A percentile compares a stretch with the other conserved stretches of the same genome.
Evolutionary conservation across 2,113 vertebrate genomes (phyloP).

Genomic region (Hylia prasina): DNA sequence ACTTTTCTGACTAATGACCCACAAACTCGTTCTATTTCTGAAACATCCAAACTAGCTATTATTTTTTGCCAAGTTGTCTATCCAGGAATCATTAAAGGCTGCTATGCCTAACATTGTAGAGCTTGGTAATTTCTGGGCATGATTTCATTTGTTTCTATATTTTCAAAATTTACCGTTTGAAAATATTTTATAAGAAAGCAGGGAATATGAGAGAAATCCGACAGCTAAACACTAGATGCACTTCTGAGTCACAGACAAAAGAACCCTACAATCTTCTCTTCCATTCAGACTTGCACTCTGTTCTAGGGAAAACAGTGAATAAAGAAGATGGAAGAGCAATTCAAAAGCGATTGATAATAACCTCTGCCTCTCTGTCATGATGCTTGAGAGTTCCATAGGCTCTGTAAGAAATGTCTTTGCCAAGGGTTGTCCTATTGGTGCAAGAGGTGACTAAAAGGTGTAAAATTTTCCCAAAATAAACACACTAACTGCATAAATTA

Average conservation of each 20-base stretch:
- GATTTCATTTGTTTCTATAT: neutral
- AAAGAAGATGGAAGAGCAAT: neutral
- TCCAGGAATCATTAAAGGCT: neutral
- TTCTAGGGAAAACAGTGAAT: neutral
- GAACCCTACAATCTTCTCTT: neutral
- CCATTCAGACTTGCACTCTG: neutral
- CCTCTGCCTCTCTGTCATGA: neutral
- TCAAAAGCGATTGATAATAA: neutral
- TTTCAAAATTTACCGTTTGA: neutral
- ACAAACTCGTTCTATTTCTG: neutral
- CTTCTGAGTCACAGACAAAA: neutral
- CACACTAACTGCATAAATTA: neutral
- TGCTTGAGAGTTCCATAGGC: neutral
- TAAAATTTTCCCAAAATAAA: neutral
- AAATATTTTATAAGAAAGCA: slow-evolving; percentile 27
- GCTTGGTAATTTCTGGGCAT: slow-evolving; percentile 6
- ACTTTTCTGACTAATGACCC: neutral
- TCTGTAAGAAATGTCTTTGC: neutral
- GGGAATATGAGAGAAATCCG: neutral
- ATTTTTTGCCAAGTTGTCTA: neutral
- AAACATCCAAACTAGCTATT: neutral
- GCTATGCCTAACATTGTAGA: neutral
- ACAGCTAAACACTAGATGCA: neutral
- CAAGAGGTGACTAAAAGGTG: neutral
- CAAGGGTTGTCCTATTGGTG: neutral